Evolutionary conservation across 2,888 invertebrate species (phyloP).

Genomic region (Rotaria macrura): DNA sequence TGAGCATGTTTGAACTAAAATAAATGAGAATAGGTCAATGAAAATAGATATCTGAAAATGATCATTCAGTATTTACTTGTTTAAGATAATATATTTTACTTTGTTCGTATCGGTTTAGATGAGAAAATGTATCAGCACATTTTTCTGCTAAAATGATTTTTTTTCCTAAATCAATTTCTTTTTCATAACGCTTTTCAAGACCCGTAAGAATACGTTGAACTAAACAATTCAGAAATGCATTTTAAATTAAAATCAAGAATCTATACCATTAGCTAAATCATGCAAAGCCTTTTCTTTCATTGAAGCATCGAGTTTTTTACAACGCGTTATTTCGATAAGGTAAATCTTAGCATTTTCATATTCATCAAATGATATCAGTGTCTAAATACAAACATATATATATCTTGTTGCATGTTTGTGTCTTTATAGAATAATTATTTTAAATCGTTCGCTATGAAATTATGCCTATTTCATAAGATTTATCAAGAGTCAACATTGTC

Average conservation of each 20-base stretch:
- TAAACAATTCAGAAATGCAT: not conserved
- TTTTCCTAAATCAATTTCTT: not conserved
- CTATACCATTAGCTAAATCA: not conserved
- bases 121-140: not conserved
- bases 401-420: too few relatives aligned
- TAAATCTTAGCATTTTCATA: not conserved
- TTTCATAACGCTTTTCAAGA: not conserved
- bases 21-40: not conserved
- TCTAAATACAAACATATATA: not conserved
- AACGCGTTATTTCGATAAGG: not conserved
- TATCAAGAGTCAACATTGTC: too few relatives aligned
- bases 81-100: not conserved
- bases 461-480: too few relatives aligned
- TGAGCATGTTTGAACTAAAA: not conserved
- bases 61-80: not conserved
- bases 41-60: too few relatives aligned
- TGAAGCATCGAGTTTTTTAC: not conserved
- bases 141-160: not conserved
- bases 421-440: too few relatives aligned
- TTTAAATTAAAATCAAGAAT: too few relatives aligned
- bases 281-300: not conserved
- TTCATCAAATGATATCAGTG: not conserved
- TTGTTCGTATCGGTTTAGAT: not conserved
- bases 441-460: too few relatives aligned
- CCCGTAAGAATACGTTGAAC: not conserved